Conservation (phyloP, 2,888 invertebrate genomes). For the Sturmia bella region DNA sequence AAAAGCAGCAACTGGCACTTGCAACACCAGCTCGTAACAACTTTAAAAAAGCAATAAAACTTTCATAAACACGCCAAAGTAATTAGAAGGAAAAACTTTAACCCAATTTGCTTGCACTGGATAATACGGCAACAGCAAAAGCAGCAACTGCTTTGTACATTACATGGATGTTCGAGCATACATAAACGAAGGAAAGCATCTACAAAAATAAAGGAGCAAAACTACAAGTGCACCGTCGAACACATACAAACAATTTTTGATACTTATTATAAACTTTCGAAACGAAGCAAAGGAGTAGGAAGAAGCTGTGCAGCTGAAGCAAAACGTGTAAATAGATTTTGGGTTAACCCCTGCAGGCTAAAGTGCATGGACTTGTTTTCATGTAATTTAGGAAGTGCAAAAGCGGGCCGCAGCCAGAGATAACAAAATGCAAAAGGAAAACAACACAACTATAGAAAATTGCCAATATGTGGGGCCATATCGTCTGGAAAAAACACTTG, state of each 20-base stretch:
- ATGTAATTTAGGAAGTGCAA: conserved; percentile 66
- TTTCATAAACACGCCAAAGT: conserved; percentile 65
- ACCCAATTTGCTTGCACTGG: conserved; percentile 63
- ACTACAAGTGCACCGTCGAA: conserved; percentile 23
- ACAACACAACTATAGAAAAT: conserved; percentile 84
- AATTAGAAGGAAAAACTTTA: conserved; percentile 65
- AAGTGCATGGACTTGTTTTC: conserved; percentile 65
- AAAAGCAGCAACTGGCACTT: conserved; percentile 26
- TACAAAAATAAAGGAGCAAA: conserved; percentile 12
- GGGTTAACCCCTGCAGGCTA: conserved; percentile 42
- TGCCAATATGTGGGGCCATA: conserved; percentile 99
- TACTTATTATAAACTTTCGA: conserved; percentile 23
- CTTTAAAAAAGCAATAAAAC: conserved; percentile 60
- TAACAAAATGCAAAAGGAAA: conserved; percentile 83
- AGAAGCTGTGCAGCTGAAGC: conserved; percentile 3
- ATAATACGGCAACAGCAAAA: conserved; percentile 34
- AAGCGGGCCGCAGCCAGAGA: conserved; percentile 61
- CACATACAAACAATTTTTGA: background rate
- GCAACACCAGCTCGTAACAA: conserved; percentile 24
- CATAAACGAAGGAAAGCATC: conserved; percentile 1
- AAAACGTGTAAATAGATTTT: conserved; percentile 32
- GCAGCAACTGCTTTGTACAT: conserved; percentile 2
- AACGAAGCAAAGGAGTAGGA: background rate
- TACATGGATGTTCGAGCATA: background rate
- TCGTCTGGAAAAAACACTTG: conserved; percentile 98